Percentiles rank a stretch among this genome's conserved stretches.
phyloP scores from a whole-genome alignment of 1,140 invertebrate genomes.

The Tribolium madens region DNA sequence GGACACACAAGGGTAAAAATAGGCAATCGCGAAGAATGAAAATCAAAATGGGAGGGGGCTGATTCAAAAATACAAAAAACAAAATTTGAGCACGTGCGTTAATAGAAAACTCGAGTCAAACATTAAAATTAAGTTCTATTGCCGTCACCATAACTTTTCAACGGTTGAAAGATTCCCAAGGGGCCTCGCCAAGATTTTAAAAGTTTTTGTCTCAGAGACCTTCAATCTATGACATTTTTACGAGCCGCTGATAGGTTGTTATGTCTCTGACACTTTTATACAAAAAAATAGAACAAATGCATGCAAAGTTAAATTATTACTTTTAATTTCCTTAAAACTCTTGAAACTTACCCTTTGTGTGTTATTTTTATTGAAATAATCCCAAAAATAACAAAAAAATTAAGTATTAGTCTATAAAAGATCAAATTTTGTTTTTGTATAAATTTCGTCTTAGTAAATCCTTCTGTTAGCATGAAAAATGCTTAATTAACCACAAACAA shows the following conservation, averaged over 20 bases:
- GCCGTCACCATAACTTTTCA: neutral
- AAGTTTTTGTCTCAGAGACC: neutral
- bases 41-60: neutral
- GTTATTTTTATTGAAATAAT: no score
- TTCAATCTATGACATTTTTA: neutral
- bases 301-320: neutral
- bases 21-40: conserved; percentile 13
- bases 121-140: neutral
- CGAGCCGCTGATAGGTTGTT: neutral
- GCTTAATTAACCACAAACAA: neutral
- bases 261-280: neutral
- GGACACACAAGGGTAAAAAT: conserved; percentile 7
- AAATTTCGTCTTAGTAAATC: neutral
- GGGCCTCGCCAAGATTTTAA: neutral
- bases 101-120: neutral
- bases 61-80: neutral
- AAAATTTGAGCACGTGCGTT: neutral
- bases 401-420: neutral
- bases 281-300: neutral
- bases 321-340: neutral
- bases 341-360: no score
- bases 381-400: no score
- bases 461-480: neutral
- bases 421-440: conserved; percentile 37
- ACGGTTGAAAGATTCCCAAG: neutral